Evolutionary conservation across 2,888 invertebrate genomes (phyloP), one percentile per base, ranked within the genome.

Genomic region (Perizoma flavofasciatum): DNA sequence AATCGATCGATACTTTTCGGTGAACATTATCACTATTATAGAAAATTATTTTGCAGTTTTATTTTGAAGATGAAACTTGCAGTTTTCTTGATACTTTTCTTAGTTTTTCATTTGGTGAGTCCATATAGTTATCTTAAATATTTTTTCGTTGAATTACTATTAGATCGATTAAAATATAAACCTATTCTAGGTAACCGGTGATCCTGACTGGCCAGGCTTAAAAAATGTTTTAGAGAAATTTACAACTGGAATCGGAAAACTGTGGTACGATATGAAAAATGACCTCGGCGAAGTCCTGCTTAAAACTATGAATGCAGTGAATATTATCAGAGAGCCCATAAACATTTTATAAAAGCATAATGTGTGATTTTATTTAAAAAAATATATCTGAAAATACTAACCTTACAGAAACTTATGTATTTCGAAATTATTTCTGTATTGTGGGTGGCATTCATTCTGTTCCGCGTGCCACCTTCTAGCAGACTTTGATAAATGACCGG

Each of bases 401-500:
- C 40, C 10, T 7, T 5, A 22, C 40, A 41, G 33, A 41, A 61
- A 51, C 35, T 58, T 63, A n/a, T n/a, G n/a, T n/a, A 61, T 60
- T 61, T 47, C 56, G 34, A 49, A 37, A 53, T 60, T 59, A 68
- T 68, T 68, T 69, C 50, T 72, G 70, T 78, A 73, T 74, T 76
- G 73, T 73, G 69, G 72, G 71, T 70, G 68, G 74, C 77, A 81
- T 82, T 82, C 77, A 81, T 83, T 82, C 77, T 77, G 81, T 81
- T 75, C 75, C 73, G 69, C 68, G 65, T 74, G 72, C 74, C 75
- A 73, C 79, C 81, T 81, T 76, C 74, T 71, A 73, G 75, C 75
- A 76, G 89, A 88, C 89, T 83, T 86, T 90, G 90, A 91, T 87
- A 83, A 89, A 91, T 86, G 86, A 75, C 79, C 81, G 81, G 83